Conservation (phyloP, 2,888 invertebrate species). For the Epinotia ramella region DNA sequence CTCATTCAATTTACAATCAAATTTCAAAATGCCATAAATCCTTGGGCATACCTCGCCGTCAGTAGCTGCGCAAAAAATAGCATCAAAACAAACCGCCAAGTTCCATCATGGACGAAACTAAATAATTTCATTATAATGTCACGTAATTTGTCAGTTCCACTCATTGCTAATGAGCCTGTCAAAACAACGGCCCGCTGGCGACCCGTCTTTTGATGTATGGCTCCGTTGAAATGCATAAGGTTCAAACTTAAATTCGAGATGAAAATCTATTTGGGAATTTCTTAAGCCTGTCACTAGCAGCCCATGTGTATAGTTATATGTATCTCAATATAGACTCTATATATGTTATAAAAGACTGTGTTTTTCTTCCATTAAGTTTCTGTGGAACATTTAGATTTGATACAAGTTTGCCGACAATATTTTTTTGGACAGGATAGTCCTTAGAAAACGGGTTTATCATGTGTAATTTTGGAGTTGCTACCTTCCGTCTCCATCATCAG, state of each 20-base stretch:
- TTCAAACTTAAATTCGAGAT: not conserved
- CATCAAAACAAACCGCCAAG: not conserved
- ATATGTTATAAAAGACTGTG: no score
- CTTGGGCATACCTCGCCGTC: no score
- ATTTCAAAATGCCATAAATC: no score
- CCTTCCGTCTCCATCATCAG: no score
- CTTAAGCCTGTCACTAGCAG: constrained; percentile 2
- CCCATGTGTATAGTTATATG: not conserved
- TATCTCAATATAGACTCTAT: no score
- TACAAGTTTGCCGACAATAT: no score
- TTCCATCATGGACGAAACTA: constrained; percentile 22
- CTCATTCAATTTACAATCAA: no score
- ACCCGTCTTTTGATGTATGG: constrained; percentile 37
- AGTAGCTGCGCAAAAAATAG: not conserved
- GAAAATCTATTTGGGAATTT: constrained; percentile 2
- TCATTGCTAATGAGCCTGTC: constrained; percentile 41
- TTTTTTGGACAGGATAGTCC: no score
- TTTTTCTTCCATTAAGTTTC: no score
- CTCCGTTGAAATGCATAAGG: not conserved
- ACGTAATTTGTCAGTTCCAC: constrained; percentile 34
- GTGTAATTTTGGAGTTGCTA: no score
- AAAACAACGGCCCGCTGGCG: constrained; percentile 31
- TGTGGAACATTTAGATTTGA: no score
- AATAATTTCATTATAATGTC: constrained; percentile 43
- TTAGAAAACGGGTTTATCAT: no score